These are phyloP conservation scores for Myioborus melanocephalus DNA, from an alignment of 2,797 vertebrate species.

Conservation along the genomic window DNA sequence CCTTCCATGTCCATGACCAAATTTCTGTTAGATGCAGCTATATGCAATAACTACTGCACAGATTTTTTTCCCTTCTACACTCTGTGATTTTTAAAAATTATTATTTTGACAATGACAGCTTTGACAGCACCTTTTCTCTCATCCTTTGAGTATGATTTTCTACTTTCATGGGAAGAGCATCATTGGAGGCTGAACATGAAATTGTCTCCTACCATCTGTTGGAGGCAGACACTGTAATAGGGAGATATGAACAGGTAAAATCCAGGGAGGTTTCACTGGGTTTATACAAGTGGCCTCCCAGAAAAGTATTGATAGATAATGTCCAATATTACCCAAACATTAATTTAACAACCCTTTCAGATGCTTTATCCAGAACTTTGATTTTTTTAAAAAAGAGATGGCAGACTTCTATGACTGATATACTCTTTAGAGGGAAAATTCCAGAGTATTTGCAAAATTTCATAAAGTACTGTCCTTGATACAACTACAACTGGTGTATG, in stretches of 20 bases:
- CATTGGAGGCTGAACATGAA: not conserved
- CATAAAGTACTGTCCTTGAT: not conserved
- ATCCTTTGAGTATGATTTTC: not conserved
- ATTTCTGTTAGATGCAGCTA: not conserved
- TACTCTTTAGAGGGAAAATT: not conserved
- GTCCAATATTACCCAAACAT: not conserved
- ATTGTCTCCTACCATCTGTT: not conserved
- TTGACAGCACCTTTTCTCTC: not conserved
- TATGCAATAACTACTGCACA: not conserved
- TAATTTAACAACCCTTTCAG: not conserved
- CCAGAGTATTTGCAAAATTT: not conserved
- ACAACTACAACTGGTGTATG: not conserved
- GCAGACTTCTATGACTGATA: not conserved
- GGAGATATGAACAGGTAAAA: not conserved
- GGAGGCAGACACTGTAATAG: not conserved
- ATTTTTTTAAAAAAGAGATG: not conserved
- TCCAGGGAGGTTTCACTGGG: not conserved
- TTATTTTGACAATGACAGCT: not conserved
- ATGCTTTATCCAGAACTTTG: not conserved
- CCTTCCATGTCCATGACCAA: not conserved
- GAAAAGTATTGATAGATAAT: not conserved
- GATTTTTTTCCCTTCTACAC: not conserved
- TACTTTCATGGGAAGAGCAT: not conserved
- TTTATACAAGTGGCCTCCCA: not conserved
- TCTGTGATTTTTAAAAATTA: not conserved